Base-by-base conservation (phyloP, 2,797 vertebrate species). In the Rhinatrema bivittatum region DNA sequence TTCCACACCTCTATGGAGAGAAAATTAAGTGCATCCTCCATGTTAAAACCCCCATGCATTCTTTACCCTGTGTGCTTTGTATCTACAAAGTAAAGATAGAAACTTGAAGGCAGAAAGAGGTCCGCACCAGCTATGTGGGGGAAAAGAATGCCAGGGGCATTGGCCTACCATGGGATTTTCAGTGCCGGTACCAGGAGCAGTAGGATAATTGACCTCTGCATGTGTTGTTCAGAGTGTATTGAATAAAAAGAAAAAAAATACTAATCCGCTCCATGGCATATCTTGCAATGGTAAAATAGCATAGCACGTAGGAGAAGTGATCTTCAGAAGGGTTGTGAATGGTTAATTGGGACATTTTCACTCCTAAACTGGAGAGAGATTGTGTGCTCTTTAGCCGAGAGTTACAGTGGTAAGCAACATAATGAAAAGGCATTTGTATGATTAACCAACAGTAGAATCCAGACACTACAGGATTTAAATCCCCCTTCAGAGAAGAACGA, bases 391-490 rank as follows among this genome's bases (percentile, higher is more conserved):
- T 52, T 29, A 53, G 51, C 47, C 48, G n/a, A n/a, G n/a, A n/a
- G n/a, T n/a, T n/a, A n/a, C n/a, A n/a, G 12, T 28, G 20, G 33
- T 52, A 36, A 39, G 43, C 21, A 12, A 1, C 20, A 9, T 16
- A 17, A n/a, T 9, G 35, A 37, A 47, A 49, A 20, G 24, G 34
- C 13, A 4, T 16, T 6, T 36, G 36, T 4, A 5, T 44, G 22
- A 25, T 36, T 40, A 46, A 46, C 50, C 60, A 32, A n/a, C 31
- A 3, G 40, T 31, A 42, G 42, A 26, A 39, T 42, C 35, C 16
- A 7, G 23, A n/a, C 36, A 28, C 47, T 47, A 25, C 1, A 13
- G 23, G 57, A 40, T 57, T 47, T 42, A 42, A 53, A 60, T 33
- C 1, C 20, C 25, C 18, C 32, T 45, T 19, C 31, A 15, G 28